Base-by-base conservation (phyloP, 1,140 invertebrate genomes). In the Drosophila tani region DNA sequence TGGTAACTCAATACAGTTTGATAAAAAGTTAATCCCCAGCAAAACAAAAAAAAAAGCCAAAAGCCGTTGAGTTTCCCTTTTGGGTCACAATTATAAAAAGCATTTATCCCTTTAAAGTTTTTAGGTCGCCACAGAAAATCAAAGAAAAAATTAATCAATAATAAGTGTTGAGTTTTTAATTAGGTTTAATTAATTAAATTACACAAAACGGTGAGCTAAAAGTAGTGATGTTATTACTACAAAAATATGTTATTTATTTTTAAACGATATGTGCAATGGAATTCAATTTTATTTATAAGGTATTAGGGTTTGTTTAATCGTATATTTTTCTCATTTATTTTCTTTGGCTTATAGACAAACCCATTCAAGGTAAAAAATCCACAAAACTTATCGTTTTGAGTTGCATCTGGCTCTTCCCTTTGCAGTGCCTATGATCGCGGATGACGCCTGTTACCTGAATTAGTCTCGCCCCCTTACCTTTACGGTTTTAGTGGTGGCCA, bases 401-500 rank as follows among this genome's bases (percentile, higher is more conserved):
- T 21, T 1, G 14, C 7, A 11, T 40, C 14, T 19, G 6, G 17
- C 2, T 38, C 32, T 9, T 15, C 17, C 17, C 11, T 40, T 11
- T 14, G 19, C 53, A 24, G 19, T n/a, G 45, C 43, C 70, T 82
- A 47, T 51, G 59, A 77, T 56, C 76, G 49, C 59, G 75, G 67
- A 74, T 76, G 66, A 69, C 62, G 79, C 55, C 55, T 78, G 79
- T 63, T 57, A 64, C 59, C 49, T 57, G 62, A 46, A 64, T 71
- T 76, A 76, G 66, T 69, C 45, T 67, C 19, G 38, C 19, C 27
- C 59, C 12, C 21, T 62, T 50, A 8, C 32, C 59, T 58, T 27
- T 27, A 58, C 21, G 56, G 55, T 14, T 58, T 58, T 45, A 5
- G 56, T 55, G 55, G 49, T 55, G 55, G 49, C 41, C 58, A 57